phyloP scores from a whole-genome alignment of 2,113 vertebrate genomes.

The Pitta sordida region DNA sequence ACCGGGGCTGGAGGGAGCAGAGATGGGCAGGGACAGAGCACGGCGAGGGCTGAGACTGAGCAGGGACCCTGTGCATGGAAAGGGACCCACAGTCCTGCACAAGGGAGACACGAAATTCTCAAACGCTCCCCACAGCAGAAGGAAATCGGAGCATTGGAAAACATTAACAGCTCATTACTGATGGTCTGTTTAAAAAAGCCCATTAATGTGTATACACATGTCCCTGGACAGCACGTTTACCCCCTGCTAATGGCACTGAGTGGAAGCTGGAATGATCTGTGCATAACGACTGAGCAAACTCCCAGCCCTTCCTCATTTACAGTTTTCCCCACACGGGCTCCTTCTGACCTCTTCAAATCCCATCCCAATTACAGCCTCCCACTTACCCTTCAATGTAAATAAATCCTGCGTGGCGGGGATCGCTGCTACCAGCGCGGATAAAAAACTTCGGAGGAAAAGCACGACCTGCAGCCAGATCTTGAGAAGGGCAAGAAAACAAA shows the following conservation, averaged over 20 bases:
- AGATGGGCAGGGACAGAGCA: neutral
- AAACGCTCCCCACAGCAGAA: fast-evolving
- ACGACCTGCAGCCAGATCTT: neutral
- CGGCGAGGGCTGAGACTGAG: neutral
- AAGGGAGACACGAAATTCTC: fast-evolving
- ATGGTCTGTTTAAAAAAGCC: constrained; percentile 35
- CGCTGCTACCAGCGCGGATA: constrained; percentile 3
- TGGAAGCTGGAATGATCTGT: constrained; percentile 9
- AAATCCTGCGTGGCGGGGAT: neutral
- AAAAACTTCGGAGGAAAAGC: neutral
- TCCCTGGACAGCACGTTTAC: neutral
- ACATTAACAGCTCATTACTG: constrained; percentile 60
- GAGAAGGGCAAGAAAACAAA: neutral
- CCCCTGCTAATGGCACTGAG: constrained; percentile 37
- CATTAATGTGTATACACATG: constrained; percentile 11
- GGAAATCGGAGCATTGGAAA: neutral
- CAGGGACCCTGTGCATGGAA: neutral
- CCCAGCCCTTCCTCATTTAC: constrained; percentile 24
- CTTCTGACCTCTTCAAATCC: constrained; percentile 57
- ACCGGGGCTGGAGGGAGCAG: neutral
- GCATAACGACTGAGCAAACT: neutral
- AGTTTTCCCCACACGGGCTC: neutral
- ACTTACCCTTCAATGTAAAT: constrained; percentile 50
- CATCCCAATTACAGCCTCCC: constrained; percentile 60
- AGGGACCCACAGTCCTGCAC: neutral